phyloP scores from a whole-genome alignment of 2,797 vertebrate species.

The Sternarchorhynchus goeldii region DNA sequence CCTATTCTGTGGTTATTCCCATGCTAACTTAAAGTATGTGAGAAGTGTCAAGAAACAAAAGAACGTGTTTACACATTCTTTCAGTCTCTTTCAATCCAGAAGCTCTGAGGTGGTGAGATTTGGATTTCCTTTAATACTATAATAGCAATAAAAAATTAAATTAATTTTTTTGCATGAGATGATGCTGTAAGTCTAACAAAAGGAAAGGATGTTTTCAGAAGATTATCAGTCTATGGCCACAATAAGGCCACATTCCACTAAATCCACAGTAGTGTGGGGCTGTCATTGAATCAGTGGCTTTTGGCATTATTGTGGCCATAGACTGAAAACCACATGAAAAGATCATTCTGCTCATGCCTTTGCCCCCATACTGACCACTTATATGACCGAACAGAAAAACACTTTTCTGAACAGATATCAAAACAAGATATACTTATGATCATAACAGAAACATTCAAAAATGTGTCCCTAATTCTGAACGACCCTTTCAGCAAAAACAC shows the following conservation, averaged over 20 bases:
- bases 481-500: too few relatives aligned
- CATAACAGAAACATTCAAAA: too few relatives aligned
- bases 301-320: neutral
- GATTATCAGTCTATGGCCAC: too few relatives aligned
- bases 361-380: neutral
- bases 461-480: too few relatives aligned
- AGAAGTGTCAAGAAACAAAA: neutral
- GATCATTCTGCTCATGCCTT: too few relatives aligned
- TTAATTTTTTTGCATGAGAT: neutral
- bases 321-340: neutral
- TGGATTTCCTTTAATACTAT: constrained; percentile 8
- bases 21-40: neutral
- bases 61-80: neutral
- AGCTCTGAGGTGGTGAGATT: neutral
- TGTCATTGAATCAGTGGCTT: neutral
- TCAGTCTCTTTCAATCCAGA: neutral
- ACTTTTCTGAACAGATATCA: neutral
- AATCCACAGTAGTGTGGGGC: too few relatives aligned
- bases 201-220: neutral
- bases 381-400: constrained; percentile 1
- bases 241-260: too few relatives aligned
- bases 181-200: neutral
- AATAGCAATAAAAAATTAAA: neutral
- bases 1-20: too few relatives aligned
- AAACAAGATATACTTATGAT: too few relatives aligned